Base-by-base conservation (phyloP, 1,140 invertebrate genomes). In the Cotesia typhae region DNA sequence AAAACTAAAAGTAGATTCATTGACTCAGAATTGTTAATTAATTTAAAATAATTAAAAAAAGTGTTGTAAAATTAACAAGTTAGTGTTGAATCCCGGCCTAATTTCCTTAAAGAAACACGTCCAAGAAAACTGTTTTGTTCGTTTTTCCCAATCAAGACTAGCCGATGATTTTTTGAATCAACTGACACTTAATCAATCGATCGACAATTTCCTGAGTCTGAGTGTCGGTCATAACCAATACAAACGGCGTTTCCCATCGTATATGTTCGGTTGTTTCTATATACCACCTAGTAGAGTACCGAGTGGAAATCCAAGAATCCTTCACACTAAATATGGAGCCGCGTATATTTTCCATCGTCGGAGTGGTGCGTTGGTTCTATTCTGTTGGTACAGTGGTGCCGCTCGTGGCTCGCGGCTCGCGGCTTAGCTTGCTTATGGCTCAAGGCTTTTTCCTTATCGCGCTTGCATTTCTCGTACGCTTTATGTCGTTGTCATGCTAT, bases 371-470 rank as follows among this genome's bases (percentile, higher is more conserved):
- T 47, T 47, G 6, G 10, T 47, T 28, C 20, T 28, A 28, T 65
- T 65, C 63, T 47, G 41, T 47, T 47, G 6, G 10, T 47, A 61
- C 20, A n/a, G 6, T 67, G 53, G 52, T 67, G 66, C 66, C 47
- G 52, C 66, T 41, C 63, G 63, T 10, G 12, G 52, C 66, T 41
- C 63, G 63, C 35, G 12, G 52, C 66, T 41, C 63, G 63, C 35
- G 12, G 63, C 41, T 47, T 65, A 35, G 4, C 10, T 35, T 61
- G 41, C 41, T 47, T 47, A 47, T 35, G 59, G 69, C 70, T 71
- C 70, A 71, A 71, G 70, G 70, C 63, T 63, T 47, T 55, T 71
- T 71, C 70, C 70, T 71, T 71, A 71, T 71, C 70, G 64, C 63
- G 53, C 37, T 51, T 65, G 51, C 70, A 61, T 59, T 57, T 65